Evolutionary conservation across 2,797 vertebrate species (phyloP).

Genomic region (Hybognathus amarus): DNA sequence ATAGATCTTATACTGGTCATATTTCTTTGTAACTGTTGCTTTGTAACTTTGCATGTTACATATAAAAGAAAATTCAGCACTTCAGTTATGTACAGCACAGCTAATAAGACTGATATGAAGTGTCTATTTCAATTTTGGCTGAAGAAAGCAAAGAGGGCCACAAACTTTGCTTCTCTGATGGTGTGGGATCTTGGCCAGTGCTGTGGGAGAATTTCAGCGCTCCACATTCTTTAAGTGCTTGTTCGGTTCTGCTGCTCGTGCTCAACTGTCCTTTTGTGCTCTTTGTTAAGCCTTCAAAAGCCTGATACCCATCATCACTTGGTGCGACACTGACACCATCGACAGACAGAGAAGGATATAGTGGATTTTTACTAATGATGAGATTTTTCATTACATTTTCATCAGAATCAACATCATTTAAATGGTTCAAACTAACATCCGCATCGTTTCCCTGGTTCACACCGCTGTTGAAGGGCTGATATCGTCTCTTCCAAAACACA

Average conservation of each 20-base stretch:
- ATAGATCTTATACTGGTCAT: background rate
- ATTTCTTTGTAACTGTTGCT: background rate
- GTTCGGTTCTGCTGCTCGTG: background rate
- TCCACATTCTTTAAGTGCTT: constrained; percentile 51
- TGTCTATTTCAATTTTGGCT: constrained; percentile 35
- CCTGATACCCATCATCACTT: constrained; percentile 45
- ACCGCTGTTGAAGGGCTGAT: constrained; percentile 28
- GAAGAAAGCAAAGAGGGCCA: constrained; percentile 10
- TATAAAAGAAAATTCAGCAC: background rate
- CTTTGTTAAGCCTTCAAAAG: constrained; percentile 32
- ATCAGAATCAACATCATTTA: background rate
- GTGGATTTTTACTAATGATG: constrained; percentile 40
- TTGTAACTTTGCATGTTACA: background rate
- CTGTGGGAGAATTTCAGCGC: constrained; percentile 51
- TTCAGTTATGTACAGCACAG: background rate
- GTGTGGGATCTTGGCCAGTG: constrained; percentile 21
- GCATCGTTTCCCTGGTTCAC: background rate
- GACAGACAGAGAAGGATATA: constrained; percentile 1
- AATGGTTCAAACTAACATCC: constrained; percentile 5
- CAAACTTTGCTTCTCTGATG: constrained; percentile 3
- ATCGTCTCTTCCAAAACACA: constrained; percentile 15
- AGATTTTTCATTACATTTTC: constrained; percentile 10
- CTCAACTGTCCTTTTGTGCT: background rate
- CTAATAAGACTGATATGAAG: constrained; percentile 54
- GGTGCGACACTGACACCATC: background rate